Evolutionary conservation across 37 sponge, comb jelly and placozoan genomes (phyloP).

Genomic region (Chondrosia reniformis): DNA sequence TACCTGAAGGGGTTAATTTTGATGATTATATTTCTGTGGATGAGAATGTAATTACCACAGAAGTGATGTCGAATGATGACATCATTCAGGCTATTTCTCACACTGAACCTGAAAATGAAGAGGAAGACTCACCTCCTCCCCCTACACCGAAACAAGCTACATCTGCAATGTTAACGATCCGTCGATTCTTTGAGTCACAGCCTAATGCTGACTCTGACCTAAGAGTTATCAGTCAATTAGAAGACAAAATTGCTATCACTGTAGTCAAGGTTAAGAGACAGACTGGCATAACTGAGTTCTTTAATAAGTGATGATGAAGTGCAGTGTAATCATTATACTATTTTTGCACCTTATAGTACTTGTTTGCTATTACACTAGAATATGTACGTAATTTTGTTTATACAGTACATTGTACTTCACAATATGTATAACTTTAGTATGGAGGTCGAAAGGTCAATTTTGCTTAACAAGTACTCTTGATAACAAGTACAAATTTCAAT

Average conservation of each 20-base stretch:
- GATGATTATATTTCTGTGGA: constrained; percentile 9
- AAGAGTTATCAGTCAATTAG: background rate
- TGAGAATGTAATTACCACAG: constrained; percentile 6
- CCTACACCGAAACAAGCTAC: background rate
- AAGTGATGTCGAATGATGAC: constrained; percentile 6
- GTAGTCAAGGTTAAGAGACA: background rate
- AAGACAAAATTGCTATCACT: background rate
- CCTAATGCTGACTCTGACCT: background rate
- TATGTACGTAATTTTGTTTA: no score
- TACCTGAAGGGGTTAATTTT: background rate
- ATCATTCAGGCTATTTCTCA: background rate
- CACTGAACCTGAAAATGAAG: background rate
- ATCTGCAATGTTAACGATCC: background rate
- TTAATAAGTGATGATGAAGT: no score
- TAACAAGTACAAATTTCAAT: no score
- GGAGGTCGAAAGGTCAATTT: no score
- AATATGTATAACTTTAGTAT: no score
- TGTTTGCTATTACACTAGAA: no score
- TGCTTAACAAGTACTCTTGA: no score
- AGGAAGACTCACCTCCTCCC: background rate
- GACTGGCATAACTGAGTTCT: background rate
- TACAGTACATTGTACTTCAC: no score
- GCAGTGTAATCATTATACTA: no score
- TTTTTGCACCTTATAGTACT: no score
- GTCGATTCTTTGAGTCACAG: background rate